Evolutionary conservation across 2,113 vertebrate species (phyloP).

Genomic region (Paedocypris sp.): DNA sequence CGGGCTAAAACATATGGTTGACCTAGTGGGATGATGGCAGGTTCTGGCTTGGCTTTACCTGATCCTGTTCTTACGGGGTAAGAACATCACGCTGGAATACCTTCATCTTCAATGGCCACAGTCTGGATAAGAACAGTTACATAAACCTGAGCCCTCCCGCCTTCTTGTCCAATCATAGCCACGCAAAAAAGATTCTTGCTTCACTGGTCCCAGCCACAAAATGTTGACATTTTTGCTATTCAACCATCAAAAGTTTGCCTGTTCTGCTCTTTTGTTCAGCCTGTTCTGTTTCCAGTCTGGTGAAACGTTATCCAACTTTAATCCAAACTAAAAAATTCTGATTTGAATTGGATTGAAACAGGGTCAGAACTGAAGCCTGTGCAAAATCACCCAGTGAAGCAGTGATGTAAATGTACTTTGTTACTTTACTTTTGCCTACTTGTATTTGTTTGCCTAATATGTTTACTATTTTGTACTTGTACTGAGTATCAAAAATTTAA

Average conservation of each 20-base stretch:
- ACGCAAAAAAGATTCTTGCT: constrained; percentile 24
- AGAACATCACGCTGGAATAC: not conserved
- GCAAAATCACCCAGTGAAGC: too few relatives aligned
- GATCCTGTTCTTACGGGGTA: not conserved
- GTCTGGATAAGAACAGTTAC: constrained; percentile 21
- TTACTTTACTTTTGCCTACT: too few relatives aligned
- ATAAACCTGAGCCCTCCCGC: not conserved
- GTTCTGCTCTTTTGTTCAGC: constrained; percentile 9
- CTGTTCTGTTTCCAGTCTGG: constrained; percentile 15
- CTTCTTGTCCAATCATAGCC: constrained; percentile 10
- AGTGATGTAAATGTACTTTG: too few relatives aligned
- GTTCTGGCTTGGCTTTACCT: not conserved
- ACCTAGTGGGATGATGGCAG: not conserved
- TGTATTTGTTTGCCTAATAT: too few relatives aligned
- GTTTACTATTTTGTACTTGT: too few relatives aligned
- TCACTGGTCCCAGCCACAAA: constrained; percentile 21
- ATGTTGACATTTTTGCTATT: constrained; percentile 36
- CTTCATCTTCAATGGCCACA: not conserved
- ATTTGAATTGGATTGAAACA: too few relatives aligned
- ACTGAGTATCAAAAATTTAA: too few relatives aligned
- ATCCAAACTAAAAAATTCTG: not conserved
- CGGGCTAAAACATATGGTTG: too few relatives aligned
- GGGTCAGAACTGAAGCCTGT: too few relatives aligned
- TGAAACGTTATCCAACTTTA: constrained; percentile 15
- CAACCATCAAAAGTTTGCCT: constrained; percentile 32